These are phyloP conservation scores for Drosophila longiperda DNA, from an alignment of 2,888 invertebrate genomes.

Conservation along the genomic window DNA sequence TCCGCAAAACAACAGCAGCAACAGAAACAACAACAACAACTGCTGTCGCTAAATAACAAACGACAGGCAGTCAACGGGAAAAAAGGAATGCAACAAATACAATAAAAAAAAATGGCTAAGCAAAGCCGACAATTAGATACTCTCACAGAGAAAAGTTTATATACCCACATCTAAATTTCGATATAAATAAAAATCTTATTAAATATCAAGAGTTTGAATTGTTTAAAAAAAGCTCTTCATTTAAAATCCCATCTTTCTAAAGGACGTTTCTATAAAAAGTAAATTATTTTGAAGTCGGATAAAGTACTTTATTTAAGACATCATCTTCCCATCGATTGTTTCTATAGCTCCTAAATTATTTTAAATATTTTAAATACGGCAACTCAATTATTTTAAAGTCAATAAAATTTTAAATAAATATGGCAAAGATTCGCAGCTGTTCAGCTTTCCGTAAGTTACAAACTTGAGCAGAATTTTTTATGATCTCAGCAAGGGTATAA, in stretches of 20 bases:
- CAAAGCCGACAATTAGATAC: not conserved
- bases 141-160: not conserved
- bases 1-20: slow-evolving; percentile 14
- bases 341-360: not conserved
- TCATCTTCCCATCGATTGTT: not conserved
- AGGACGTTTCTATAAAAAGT: not conserved
- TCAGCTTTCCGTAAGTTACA: not conserved
- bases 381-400: not conserved
- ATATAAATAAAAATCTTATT: too few species aligned
- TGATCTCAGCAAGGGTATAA: not conserved
- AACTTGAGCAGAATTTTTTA: not conserved
- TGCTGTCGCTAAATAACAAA: slow-evolving; percentile 80
- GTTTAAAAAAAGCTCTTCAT: too few species aligned
- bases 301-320: not conserved
- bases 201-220: too few species aligned
- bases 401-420: not conserved
- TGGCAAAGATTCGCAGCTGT: not conserved
- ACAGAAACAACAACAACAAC: slow-evolving; percentile 24
- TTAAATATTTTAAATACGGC: not conserved
- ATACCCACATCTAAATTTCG: too few species aligned
- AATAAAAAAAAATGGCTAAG: not conserved
- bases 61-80: slow-evolving; percentile 69
- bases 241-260: too few species aligned
- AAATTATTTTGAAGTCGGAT: not conserved
- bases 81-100: slow-evolving; percentile 37